These are phyloP conservation scores for Daktulosphaira vitifoliae DNA, from an alignment of 1,140 invertebrate genomes.

Conservation along the genomic window DNA sequence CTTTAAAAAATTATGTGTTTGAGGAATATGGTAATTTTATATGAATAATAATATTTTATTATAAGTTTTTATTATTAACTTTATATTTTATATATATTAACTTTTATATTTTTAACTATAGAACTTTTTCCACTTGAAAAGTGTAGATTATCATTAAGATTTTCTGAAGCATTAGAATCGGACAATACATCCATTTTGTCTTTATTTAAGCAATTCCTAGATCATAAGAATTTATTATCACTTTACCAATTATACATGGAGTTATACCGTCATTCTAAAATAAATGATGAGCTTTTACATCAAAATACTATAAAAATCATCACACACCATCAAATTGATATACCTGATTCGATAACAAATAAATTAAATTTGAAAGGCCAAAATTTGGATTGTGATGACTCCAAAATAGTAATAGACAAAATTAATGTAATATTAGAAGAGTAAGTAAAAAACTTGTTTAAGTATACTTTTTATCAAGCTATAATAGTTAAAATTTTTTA, in stretches of 20 bases:
- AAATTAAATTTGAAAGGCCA: conserved; percentile 7
- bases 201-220: conserved; percentile 23
- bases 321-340: conserved; percentile 10
- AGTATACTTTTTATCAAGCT: too few species aligned
- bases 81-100: neutral
- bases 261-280: neutral
- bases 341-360: conserved; percentile 5
- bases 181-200: conserved; percentile 6
- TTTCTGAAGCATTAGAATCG: conserved; percentile 4
- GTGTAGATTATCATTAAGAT: conserved; percentile 13
- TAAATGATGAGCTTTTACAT: conserved; percentile 7
- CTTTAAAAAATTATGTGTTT: conserved; percentile 16
- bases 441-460: conserved; percentile 4
- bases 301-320: conserved; percentile 18
- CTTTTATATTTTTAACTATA: neutral
- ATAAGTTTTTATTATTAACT: neutral
- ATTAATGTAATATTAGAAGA: conserved; percentile 8
- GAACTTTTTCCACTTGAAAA: conserved; percentile 16
- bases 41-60: too few species aligned
- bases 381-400: conserved; percentile 10
- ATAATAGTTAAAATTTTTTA: too few species aligned
- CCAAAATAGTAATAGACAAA: conserved; percentile 12
- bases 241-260: conserved; percentile 15
- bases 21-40: neutral
- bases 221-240: conserved; percentile 11